These are phyloP conservation scores for Pipistrellus pygmaeus DNA, from an alignment of 2,797 vertebrate genomes.

Conservation along the genomic window DNA sequence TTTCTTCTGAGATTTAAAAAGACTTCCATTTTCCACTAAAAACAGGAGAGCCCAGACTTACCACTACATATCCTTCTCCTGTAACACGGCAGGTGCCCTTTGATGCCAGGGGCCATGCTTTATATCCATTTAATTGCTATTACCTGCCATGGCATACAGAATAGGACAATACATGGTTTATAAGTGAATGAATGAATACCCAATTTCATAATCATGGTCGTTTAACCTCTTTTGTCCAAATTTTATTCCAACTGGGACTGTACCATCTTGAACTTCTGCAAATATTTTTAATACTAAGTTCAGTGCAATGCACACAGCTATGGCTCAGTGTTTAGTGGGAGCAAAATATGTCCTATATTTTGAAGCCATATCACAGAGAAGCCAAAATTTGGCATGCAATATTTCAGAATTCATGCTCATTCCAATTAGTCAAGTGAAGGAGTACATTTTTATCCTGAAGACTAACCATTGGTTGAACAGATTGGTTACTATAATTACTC, in stretches of 20 bases:
- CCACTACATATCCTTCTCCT: not conserved
- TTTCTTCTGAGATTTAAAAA: conserved; percentile 43
- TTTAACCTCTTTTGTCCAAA: conserved; percentile 31
- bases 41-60: not conserved
- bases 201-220: not conserved
- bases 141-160: not conserved
- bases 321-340: conserved; percentile 31
- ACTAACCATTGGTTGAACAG: not conserved
- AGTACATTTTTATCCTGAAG: conserved; percentile 32
- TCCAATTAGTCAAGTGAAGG: conserved; percentile 18
- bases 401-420: conserved; percentile 24
- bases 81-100: not conserved
- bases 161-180: not conserved
- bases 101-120: not conserved
- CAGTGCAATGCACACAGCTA: not conserved
- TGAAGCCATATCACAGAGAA: not conserved
- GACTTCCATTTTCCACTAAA: not conserved
- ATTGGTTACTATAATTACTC: not conserved
- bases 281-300: conserved; percentile 32
- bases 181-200: not conserved
- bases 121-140: not conserved
- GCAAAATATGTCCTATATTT: conserved; percentile 22
- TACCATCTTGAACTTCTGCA: conserved; percentile 20
- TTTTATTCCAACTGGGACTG: not conserved
- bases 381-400: not conserved